Conservation (phyloP, 2,797 vertebrate species). For the Threskiornis aethiopicus region DNA sequence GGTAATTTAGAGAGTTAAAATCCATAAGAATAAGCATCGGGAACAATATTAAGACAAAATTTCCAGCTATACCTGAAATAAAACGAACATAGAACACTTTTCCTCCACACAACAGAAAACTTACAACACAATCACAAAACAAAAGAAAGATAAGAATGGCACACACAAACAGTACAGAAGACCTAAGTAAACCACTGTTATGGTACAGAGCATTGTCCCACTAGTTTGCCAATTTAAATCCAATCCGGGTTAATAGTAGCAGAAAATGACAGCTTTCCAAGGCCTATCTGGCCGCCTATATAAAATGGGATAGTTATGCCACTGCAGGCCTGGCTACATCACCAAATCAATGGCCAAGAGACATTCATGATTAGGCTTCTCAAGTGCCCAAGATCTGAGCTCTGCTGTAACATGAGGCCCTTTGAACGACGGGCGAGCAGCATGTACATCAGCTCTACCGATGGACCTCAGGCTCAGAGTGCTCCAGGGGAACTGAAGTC, state of each 20-base stretch:
- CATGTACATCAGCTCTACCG: background rate
- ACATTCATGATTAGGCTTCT: background rate
- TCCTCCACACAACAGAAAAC: conserved; percentile 6
- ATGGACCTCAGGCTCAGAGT: background rate
- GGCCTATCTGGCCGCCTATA: background rate
- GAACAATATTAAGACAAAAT: conserved; percentile 42
- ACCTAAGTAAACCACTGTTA: background rate
- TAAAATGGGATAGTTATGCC: background rate
- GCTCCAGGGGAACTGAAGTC: background rate
- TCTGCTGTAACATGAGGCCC: background rate
- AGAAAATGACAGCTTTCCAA: background rate
- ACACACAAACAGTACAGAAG: background rate
- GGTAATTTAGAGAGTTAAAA: conserved; percentile 71
- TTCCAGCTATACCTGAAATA: conserved; percentile 48
- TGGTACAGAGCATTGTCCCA: background rate
- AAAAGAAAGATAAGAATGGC: background rate
- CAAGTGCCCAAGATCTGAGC: background rate
- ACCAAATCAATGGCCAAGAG: background rate
- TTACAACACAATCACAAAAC: background rate
- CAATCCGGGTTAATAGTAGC: background rate
- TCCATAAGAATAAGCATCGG: conserved; percentile 4
- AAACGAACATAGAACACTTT: conserved; percentile 1
- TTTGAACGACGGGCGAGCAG: background rate
- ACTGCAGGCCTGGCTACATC: background rate
- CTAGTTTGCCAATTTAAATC: background rate